Evolutionary conservation across 2,888 invertebrate genomes (phyloP).

Genomic region (Acrobasis consociella): DNA sequence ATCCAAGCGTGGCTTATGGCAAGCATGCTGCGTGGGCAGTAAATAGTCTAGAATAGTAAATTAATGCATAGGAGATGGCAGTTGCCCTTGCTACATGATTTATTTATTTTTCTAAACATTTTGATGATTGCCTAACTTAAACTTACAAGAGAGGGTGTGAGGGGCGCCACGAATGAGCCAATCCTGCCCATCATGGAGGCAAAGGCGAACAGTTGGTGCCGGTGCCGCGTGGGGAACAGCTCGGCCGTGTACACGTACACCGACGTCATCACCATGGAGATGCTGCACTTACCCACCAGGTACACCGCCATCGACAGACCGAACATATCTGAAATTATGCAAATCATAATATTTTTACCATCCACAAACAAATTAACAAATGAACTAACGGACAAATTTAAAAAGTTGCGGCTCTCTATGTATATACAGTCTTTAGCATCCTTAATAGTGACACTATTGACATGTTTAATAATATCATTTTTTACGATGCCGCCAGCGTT

Average conservation of each 20-base stretch:
- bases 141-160: constrained; percentile 85
- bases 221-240: constrained; percentile 85
- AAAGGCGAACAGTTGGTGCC: constrained; percentile 85
- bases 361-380: not conserved
- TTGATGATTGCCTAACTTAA: no score
- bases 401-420: no score
- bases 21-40: no score
- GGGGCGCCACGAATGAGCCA: constrained; percentile 86
- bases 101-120: no score
- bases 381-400: not conserved
- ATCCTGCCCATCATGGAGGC: constrained; percentile 86
- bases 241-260: constrained; percentile 87
- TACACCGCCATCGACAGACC: constrained; percentile 77
- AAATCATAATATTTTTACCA: not conserved
- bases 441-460: no score
- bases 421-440: no score
- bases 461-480: no score
- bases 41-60: no score
- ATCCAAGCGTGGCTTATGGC: no score
- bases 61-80: not conserved
- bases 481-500: no score
- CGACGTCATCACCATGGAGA: constrained; percentile 85
- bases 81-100: no score
- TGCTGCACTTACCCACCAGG: constrained; percentile 85
- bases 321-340: constrained; percentile 45